These are phyloP conservation scores for Neopipo cinnamomea DNA, from an alignment of 2,113 vertebrate genomes.

Conservation along the genomic window DNA sequence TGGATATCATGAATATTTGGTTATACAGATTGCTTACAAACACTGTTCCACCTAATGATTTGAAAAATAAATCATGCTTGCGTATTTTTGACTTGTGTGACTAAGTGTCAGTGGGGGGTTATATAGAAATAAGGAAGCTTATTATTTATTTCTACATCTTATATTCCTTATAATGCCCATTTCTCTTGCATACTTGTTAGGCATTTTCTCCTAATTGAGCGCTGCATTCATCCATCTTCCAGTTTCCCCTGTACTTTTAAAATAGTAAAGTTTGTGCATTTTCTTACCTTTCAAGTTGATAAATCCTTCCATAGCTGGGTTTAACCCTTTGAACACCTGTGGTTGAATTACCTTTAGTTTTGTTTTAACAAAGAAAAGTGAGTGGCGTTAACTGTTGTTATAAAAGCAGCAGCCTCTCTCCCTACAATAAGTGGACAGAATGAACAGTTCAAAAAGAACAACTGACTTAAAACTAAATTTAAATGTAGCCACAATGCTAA, in stretches of 20 bases:
- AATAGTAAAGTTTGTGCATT: background rate
- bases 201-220: background rate
- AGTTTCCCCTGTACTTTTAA: background rate
- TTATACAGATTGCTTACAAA: constrained; percentile 9
- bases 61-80: background rate
- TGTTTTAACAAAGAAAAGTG: background rate
- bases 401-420: background rate
- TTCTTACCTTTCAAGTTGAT: background rate
- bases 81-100: background rate
- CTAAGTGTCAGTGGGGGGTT: background rate
- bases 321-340: background rate
- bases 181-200: background rate
- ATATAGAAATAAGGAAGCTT: background rate
- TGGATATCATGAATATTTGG: constrained; percentile 42
- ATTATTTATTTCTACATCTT: background rate
- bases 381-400: background rate
- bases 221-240: background rate
- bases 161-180: background rate
- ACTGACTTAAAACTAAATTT: background rate
- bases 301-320: background rate
- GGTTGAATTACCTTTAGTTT: background rate
- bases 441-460: background rate
- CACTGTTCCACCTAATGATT: constrained; percentile 8
- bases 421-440: background rate
- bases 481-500: background rate